Conservation (phyloP, 1,140 invertebrate genomes). For the Teleogryllus occipitalis region DNA sequence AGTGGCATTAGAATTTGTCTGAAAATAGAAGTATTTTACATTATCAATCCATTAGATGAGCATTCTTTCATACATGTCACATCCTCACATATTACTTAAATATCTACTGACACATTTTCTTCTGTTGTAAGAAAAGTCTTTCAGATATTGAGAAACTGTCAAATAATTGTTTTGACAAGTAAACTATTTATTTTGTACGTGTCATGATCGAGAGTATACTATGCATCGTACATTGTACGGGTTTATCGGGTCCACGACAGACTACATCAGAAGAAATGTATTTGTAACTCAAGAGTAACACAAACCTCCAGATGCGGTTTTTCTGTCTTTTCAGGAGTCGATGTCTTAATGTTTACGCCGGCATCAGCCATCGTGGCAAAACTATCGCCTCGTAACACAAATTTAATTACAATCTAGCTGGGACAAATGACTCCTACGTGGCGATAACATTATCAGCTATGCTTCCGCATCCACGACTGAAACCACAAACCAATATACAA, state of each 20-base stretch:
- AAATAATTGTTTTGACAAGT: not conserved
- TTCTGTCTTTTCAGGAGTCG: not conserved
- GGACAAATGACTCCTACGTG: not conserved
- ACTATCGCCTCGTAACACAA: not conserved
- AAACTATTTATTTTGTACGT: too few species aligned
- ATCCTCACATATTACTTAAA: not conserved
- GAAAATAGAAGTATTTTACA: not conserved
- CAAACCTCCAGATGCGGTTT: not conserved
- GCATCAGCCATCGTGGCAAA: slow-evolving; percentile 23
- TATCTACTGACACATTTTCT: not conserved
- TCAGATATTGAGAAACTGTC: not conserved
- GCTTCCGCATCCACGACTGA: not conserved
- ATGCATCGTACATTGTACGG: too few species aligned
- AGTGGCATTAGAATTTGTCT: slow-evolving; percentile 11
- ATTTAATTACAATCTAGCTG: slow-evolving; percentile 1
- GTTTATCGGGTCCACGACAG: too few species aligned
- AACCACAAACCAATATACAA: not conserved
- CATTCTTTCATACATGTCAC: not conserved
- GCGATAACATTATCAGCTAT: slow-evolving; percentile 1
- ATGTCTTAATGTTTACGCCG: slow-evolving; percentile 16
- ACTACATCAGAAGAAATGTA: too few species aligned
- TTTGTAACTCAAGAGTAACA: not conserved
- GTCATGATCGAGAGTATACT: too few species aligned
- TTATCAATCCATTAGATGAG: too few species aligned
- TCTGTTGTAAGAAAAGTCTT: not conserved